Conservation (phyloP, 2,113 vertebrate species). For the Pterocles burchelli region DNA sequence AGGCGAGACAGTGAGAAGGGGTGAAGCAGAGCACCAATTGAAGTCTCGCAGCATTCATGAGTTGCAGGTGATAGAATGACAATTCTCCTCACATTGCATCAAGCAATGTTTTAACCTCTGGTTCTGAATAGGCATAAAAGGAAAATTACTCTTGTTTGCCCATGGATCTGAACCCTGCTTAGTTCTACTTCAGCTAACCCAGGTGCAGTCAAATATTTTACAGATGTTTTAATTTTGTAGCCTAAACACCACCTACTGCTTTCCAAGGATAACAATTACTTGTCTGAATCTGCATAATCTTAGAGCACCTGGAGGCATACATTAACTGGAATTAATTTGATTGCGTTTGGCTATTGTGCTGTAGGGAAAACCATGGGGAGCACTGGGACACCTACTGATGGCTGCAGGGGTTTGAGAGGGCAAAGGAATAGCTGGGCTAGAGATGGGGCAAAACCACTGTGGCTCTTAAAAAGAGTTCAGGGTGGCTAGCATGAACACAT, state of each 20-base stretch:
- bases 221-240: background rate
- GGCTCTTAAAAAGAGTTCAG: background rate
- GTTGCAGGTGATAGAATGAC: constrained; percentile 3
- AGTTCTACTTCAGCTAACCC: constrained; percentile 6
- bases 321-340: background rate
- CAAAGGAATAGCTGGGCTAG: background rate
- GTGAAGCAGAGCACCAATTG: background rate
- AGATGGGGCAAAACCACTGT: background rate
- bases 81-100: background rate
- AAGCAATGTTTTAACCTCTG: background rate
- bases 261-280: background rate
- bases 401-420: background rate
- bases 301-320: background rate
- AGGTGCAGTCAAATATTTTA: constrained; percentile 7
- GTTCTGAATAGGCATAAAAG: background rate
- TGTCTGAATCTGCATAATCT: background rate
- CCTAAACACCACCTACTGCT: background rate
- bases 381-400: background rate
- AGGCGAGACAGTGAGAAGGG: background rate
- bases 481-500: no score
- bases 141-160: constrained; percentile 3
- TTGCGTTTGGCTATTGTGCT: background rate
- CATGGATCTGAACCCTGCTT: background rate
- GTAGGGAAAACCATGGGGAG: background rate
- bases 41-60: background rate